phyloP scores from a whole-genome alignment of 1,140 invertebrate species.

The Bombus turneri region DNA sequence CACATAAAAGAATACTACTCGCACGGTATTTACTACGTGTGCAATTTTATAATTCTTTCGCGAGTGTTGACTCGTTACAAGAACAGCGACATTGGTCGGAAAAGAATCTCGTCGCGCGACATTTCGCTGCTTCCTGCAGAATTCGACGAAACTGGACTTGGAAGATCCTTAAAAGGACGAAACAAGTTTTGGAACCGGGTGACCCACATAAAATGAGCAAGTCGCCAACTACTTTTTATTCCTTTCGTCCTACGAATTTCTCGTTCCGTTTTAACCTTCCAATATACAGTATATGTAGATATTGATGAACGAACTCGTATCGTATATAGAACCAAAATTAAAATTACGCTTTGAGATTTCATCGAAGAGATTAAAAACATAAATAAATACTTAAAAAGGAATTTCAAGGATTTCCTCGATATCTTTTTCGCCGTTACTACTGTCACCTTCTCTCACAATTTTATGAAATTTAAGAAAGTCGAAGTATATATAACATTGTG shows the following conservation, averaged over 20 bases:
- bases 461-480: no score
- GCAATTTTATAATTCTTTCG: background rate
- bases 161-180: constrained; percentile 29
- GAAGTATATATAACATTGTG: no score
- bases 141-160: constrained; percentile 28
- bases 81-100: background rate
- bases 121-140: constrained; percentile 32
- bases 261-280: background rate
- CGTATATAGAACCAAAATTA: background rate
- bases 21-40: background rate
- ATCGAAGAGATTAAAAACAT: no score
- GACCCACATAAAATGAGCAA: constrained; percentile 26
- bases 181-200: constrained; percentile 48
- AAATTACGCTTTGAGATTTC: background rate
- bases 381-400: no score
- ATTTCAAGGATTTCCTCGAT: no score
- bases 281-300: background rate
- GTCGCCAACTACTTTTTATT: background rate
- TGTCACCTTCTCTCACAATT: no score
- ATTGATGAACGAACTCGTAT: background rate
- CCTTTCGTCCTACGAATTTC: background rate
- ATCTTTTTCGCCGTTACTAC: no score
- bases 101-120: constrained; percentile 17
- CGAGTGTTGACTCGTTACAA: background rate
- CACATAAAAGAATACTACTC: background rate